Percentiles rank a stretch among this genome's conserved stretches.
Conservation (phyloP, 2,797 vertebrate genomes). For the Acomys russatus region DNA sequence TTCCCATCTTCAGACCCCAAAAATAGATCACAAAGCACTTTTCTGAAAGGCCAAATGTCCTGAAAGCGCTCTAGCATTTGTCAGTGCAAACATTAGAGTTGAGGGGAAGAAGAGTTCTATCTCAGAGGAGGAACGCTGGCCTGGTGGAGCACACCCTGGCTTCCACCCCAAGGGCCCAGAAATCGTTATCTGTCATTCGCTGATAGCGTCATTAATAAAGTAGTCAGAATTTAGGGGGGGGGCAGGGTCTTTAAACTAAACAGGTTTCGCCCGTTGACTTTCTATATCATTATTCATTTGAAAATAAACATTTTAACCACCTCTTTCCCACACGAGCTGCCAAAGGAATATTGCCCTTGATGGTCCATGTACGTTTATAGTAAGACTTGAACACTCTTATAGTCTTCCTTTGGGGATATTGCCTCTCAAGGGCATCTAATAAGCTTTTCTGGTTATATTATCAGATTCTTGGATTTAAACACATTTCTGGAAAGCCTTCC, state of each 20-base stretch:
- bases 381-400: neutral
- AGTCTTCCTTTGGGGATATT: neutral
- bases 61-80: neutral
- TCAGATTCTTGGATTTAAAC: neutral
- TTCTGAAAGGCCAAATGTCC: neutral
- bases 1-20: neutral
- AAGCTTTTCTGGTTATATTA: neutral
- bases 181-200: neutral
- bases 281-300: neutral
- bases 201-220: neutral
- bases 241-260: neutral
- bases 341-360: neutral
- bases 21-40: neutral
- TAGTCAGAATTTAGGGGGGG: neutral
- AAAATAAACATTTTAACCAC: slow-evolving; percentile 22
- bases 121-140: neutral
- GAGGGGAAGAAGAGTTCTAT: neutral
- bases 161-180: neutral
- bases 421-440: slow-evolving; percentile 4
- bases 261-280: neutral
- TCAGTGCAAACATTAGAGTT: neutral
- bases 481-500: neutral
- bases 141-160: neutral
- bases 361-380: neutral
- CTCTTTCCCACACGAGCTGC: neutral